Percentiles rank a stretch among this genome's conserved stretches.
phyloP scores from a whole-genome alignment of 2,113 vertebrate species.

The Paradisaea rubra region DNA sequence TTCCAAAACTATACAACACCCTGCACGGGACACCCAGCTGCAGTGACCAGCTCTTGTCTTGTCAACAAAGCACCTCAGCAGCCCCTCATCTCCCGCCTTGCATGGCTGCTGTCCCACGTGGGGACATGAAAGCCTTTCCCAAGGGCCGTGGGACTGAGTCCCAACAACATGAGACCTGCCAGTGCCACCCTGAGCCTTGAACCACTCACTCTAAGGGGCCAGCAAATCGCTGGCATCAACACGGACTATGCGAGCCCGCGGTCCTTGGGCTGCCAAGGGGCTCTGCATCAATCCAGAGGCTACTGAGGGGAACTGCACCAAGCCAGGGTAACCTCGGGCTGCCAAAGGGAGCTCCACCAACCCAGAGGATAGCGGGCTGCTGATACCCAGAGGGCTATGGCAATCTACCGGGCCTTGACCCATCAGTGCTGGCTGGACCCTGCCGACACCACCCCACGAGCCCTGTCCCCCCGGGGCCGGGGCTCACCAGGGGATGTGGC shows the following conservation, averaged over 20 bases:
- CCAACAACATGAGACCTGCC: fast-evolving
- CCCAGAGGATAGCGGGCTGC: fast-evolving
- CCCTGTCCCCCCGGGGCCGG: not conserved
- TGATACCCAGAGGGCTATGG: fast-evolving
- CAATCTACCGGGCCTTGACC: fast-evolving
- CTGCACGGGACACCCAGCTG: not conserved
- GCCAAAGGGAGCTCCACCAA: not conserved
- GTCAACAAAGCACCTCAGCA: not conserved
- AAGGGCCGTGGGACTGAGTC: fast-evolving
- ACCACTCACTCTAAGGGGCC: too few relatives aligned
- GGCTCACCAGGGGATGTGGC: conserved; percentile 88
- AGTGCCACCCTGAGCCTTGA: not conserved
- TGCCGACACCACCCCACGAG: fast-evolving
- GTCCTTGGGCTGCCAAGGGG: too few relatives aligned
- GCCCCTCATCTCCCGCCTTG: fast-evolving
- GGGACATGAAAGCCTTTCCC: fast-evolving
- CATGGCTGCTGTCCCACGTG: fast-evolving
- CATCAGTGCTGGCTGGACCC: fast-evolving
- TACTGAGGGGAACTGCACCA: too few relatives aligned
- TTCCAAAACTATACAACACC: not conserved
- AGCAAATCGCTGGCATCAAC: too few relatives aligned
- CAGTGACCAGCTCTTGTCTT: not conserved
- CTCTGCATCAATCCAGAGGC: too few relatives aligned
- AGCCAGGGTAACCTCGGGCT: not conserved
- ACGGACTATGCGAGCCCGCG: fast-evolving